phyloP scores from a whole-genome alignment of 1,140 invertebrate species.

The Lepidotrigona ventralis region DNA sequence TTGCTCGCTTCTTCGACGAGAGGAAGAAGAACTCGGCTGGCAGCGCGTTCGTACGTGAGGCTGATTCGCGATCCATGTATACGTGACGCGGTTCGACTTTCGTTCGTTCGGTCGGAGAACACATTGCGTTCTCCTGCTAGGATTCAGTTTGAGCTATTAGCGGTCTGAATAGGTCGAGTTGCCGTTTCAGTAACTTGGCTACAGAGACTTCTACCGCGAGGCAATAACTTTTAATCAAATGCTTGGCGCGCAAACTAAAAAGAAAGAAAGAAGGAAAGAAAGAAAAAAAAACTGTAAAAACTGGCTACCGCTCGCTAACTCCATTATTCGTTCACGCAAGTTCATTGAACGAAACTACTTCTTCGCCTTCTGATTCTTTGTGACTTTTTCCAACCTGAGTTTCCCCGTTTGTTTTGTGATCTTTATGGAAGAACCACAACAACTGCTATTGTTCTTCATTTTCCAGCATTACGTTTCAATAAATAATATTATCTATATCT shows the following conservation, averaged over 20 bases:
- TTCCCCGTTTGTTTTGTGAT: background rate
- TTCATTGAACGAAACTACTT: constrained; percentile 22
- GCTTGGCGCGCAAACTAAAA: background rate
- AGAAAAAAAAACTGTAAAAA: background rate
- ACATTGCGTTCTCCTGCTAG: background rate
- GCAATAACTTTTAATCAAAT: constrained; percentile 34
- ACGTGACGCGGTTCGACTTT: constrained; percentile 69
- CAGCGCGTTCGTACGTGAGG: constrained; percentile 54
- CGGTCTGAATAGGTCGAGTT: constrained; percentile 36
- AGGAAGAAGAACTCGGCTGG: constrained; percentile 39
- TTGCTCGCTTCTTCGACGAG: constrained; percentile 33
- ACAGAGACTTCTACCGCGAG: too few species aligned
- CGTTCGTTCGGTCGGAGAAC: constrained; percentile 34
- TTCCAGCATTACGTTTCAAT: background rate
- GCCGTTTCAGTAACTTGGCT: constrained; percentile 24
- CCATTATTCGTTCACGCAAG: background rate
- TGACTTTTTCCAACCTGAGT: background rate
- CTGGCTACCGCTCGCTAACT: background rate
- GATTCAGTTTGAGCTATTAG: constrained; percentile 49
- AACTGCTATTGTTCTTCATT: background rate
- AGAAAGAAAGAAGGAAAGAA: too few species aligned
- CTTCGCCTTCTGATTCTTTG: background rate
- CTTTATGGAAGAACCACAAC: background rate
- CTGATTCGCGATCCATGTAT: constrained; percentile 60
- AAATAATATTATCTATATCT: background rate